Evolutionary conservation across 2,888 invertebrate genomes (phyloP).

Genomic region (Parthenolecanium corni): DNA sequence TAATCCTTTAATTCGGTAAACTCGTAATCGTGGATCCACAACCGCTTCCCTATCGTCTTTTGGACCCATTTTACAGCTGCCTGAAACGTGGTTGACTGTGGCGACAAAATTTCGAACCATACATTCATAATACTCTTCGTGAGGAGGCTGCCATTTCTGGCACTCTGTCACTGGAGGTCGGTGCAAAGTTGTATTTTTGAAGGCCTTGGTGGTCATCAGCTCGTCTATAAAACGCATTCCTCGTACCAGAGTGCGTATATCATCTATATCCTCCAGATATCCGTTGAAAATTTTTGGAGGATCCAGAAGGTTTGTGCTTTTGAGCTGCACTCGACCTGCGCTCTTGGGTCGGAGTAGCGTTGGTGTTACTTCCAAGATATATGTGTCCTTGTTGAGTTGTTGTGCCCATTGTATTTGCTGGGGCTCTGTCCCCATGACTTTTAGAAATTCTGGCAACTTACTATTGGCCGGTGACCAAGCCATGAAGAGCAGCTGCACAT

Average conservation of each 20-base stretch:
- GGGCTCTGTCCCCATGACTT: neutral
- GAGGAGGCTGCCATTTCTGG: neutral
- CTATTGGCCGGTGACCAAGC: neutral
- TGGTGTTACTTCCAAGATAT: neutral
- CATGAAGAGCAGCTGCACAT: slow-evolving; percentile 10
- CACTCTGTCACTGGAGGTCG: neutral
- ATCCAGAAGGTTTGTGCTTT: neutral
- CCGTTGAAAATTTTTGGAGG: neutral
- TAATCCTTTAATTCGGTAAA: slow-evolving; percentile 2
- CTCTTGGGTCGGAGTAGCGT: slow-evolving; percentile 11
- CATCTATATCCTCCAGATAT: slow-evolving; percentile 6
- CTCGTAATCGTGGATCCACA: neutral
- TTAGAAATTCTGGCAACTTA: neutral
- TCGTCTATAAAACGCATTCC: neutral
- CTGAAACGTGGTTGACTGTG: slow-evolving; percentile 4
- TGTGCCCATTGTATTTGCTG: neutral
- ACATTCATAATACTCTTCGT: slow-evolving; percentile 8
- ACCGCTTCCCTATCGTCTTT: slow-evolving; percentile 7
- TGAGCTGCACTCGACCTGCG: slow-evolving; percentile 1
- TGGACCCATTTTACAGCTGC: slow-evolving; percentile 22
- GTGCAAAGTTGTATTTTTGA: neutral
- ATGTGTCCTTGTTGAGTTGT: neutral
- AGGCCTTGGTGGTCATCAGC: neutral
- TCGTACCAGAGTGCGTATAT: neutral
- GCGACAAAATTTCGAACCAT: neutral